Evolutionary conservation across 2,888 invertebrate species (phyloP).

Genomic region (Platerodrilus igneus): DNA sequence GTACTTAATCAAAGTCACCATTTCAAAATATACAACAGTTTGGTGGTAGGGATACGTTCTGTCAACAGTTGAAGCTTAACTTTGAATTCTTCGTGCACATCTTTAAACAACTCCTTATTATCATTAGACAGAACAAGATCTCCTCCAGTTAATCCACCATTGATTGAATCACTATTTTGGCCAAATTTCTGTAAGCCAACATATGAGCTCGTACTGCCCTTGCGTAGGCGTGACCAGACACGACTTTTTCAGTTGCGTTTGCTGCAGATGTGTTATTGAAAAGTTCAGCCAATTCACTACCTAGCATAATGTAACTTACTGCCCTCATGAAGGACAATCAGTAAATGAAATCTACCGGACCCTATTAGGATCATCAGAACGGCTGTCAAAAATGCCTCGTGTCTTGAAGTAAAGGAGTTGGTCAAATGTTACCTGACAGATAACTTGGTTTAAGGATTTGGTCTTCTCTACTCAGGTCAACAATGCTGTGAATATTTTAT

Average conservation of each 20-base stretch:
- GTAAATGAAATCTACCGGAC: background rate
- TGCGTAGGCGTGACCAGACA: too few species aligned
- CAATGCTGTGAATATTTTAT: background rate
- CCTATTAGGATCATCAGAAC: background rate
- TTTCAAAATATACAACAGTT: slow-evolving; percentile 9
- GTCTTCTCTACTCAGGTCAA: background rate
- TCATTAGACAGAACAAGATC: slow-evolving; percentile 7
- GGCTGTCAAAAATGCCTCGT: background rate
- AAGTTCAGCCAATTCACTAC: background rate
- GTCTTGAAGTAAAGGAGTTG: too few species aligned
- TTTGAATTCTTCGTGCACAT: slow-evolving; percentile 7
- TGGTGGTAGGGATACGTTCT: slow-evolving; percentile 6
- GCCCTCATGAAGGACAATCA: background rate
- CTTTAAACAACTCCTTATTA: slow-evolving; percentile 5
- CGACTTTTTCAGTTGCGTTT: background rate
- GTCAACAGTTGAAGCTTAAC: slow-evolving; percentile 10
- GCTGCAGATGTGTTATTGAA: background rate
- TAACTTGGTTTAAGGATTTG: background rate
- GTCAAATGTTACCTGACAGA: background rate
- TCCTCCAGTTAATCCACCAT: background rate
- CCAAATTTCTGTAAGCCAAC: background rate
- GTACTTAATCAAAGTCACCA: too few species aligned
- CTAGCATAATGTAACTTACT: background rate
- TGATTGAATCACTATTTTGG: too few species aligned
- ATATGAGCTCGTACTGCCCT: too few species aligned